These are phyloP conservation scores for Berghia stephanieae DNA, from an alignment of 1,140 invertebrate genomes.

Conservation along the genomic window DNA sequence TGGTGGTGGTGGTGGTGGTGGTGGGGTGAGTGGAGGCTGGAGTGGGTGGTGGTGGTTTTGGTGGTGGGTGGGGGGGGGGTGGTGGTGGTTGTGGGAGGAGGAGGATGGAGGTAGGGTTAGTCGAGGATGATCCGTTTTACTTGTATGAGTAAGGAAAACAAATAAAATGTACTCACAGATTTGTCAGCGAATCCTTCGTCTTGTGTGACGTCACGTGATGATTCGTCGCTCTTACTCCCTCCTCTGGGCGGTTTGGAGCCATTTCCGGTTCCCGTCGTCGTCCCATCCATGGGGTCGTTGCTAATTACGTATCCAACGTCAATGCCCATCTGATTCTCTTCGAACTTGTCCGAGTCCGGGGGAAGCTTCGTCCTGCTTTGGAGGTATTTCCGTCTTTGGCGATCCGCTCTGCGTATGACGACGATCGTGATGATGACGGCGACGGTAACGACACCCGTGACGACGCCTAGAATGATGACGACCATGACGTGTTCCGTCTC, in stretches of 20 bases:
- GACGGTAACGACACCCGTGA: conserved; percentile 42
- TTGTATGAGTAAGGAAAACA: background rate
- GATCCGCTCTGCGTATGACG: conserved; percentile 37
- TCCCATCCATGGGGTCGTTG: conserved; percentile 4
- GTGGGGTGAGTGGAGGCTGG: background rate
- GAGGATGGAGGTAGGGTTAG: too few species aligned
- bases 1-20: background rate
- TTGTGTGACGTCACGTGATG: conserved; percentile 20
- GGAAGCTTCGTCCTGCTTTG: background rate
- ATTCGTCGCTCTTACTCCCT: background rate
- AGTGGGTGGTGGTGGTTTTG: background rate
- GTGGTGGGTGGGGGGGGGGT: too few species aligned
- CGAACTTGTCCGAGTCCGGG: conserved; percentile 24
- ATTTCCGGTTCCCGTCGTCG: background rate
- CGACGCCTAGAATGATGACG: conserved; percentile 40
- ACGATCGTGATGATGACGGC: conserved; percentile 43
- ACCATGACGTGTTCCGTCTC: conserved; percentile 37
- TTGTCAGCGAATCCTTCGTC: conserved; percentile 38
- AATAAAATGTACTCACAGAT: conserved; percentile 34
- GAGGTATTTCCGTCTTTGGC: conserved; percentile 31
- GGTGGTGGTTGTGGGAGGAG: too few species aligned
- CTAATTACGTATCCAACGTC: conserved; percentile 37
- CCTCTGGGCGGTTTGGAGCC: background rate
- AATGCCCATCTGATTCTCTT: conserved; percentile 17
- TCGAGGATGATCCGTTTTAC: background rate